phyloP scores from a whole-genome alignment of 2,113 vertebrate species.

The Myrmecophaga tridactyla region DNA sequence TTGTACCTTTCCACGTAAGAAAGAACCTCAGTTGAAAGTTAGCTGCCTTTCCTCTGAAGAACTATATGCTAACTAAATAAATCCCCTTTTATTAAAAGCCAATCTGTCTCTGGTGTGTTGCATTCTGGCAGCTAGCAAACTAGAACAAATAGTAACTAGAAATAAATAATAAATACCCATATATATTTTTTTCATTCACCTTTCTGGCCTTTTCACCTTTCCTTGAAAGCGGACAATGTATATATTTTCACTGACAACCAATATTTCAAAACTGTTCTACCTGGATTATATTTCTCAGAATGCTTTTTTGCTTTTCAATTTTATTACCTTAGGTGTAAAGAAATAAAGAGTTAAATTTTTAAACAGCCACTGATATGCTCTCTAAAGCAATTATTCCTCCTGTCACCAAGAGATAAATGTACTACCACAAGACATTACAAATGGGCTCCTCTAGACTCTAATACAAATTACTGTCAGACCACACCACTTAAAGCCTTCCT shows the following conservation, averaged over 20 bases:
- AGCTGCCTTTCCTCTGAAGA: too few species aligned
- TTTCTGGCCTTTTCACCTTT: neutral
- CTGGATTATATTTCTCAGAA: constrained; percentile 3
- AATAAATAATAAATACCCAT: neutral
- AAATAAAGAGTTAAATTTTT: constrained; percentile 79
- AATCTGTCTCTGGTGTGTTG: too few species aligned
- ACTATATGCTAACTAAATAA: too few species aligned
- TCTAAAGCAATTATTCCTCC: constrained; percentile 80
- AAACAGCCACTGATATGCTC: constrained; percentile 74
- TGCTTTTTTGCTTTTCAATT: constrained; percentile 44
- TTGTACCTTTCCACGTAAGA: too few species aligned
- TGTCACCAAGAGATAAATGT: constrained; percentile 80
- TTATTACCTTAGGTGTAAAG: constrained; percentile 40
- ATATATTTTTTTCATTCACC: neutral
- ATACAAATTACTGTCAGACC: constrained; percentile 77
- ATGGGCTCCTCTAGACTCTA: constrained; percentile 75
- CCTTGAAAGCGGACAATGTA: neutral
- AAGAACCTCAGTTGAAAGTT: too few species aligned
- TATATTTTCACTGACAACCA: neutral
- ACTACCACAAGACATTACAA: constrained; percentile 78
- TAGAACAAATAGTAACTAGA: neutral
- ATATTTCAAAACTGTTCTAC: neutral
- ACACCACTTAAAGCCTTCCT: constrained; percentile 69
- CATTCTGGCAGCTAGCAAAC: too few species aligned
- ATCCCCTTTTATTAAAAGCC: too few species aligned